Percentiles rank a stretch among this genome's conserved stretches.
Conservation (phyloP, 1,140 invertebrate species). For the Portunus trituberculatus region DNA sequence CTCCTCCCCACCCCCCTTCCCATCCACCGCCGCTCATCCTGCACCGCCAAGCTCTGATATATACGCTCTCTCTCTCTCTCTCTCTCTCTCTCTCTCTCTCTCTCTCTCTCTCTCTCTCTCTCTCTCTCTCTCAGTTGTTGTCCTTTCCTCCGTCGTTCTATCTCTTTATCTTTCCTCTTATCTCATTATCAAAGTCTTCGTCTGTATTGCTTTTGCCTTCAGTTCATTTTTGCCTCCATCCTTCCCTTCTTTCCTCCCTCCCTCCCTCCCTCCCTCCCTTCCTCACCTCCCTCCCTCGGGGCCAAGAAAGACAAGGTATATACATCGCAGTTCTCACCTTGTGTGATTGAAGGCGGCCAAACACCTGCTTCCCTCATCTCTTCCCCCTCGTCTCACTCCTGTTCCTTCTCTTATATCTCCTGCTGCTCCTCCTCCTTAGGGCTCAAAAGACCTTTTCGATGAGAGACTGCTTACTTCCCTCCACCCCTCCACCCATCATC, state of each 20-base stretch:
- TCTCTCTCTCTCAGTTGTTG: not conserved
- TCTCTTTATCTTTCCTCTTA: too few species aligned
- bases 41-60: too few species aligned
- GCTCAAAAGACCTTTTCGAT: not conserved
- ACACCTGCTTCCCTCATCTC: not conserved
- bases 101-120: conserved; percentile 29
- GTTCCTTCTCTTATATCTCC: not conserved
- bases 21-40: too few species aligned
- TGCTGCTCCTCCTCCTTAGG: not conserved
- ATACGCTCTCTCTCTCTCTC: conserved; percentile 38
- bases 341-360: not conserved
- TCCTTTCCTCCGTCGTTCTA: too few species aligned
- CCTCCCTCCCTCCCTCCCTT: not conserved
- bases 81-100: conserved; percentile 47
- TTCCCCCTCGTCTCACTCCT: not conserved
- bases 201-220: not conserved
- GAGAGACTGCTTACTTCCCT: not conserved
- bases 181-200: not conserved
- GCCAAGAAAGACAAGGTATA: not conserved
- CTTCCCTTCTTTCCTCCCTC: not conserved
- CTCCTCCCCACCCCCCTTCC: too few species aligned
- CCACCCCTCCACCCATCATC: not conserved
- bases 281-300: not conserved
- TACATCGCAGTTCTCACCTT: not conserved
- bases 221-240: not conserved